Evolutionary conservation across 2,797 vertebrate species (phyloP), one percentile per base, ranked within the genome.

Genomic region (Ataeniobius toweri): DNA sequence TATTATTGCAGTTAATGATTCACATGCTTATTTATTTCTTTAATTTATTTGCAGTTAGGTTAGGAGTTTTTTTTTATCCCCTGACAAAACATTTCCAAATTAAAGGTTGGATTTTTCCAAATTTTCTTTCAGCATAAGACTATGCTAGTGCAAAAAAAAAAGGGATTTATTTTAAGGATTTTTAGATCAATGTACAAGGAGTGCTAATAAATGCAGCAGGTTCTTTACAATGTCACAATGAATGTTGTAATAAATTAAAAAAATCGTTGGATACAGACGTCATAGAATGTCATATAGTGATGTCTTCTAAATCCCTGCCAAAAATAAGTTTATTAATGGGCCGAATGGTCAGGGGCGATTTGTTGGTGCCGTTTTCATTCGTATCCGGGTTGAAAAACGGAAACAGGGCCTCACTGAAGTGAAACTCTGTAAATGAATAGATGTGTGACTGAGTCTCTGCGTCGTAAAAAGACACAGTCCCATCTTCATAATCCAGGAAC

Each of bases 321-420:
- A 51, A 73, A 51, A n/a, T 74, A 59, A 71, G 76, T 70, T 39
- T 71, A 69, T 73, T 76, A 67, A 89, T 58, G 31, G 87, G 76
- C 1, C 78, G 76, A 67, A 95, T 89, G 73, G 85, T 83, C 0
- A 95, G 88, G 0, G 94, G 92, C 18, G 88, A 91, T 48, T 79
- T 75, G 83, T 96, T 95, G 79, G 78, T 74, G 50, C 80, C 69
- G 0, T 77, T 78, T 72, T 94, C 89, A 24, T 82, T 93, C 75
- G 85, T 88, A 28, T 95, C 94, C 3, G 94, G 94, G 82, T 95
- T 95, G 44, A 96, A 93, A 78, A 94, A 90, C 5, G 94, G 94
- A 76, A 93, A 91, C 44, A 95, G 71, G 31, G 77, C 74, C 18
- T 93, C 92, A 0, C 85, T 87, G 80, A 95, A 95, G 7, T 14